These are phyloP conservation scores for Rhagoletis pomonella DNA, from an alignment of 1,140 invertebrate species.

Conservation along the genomic window DNA sequence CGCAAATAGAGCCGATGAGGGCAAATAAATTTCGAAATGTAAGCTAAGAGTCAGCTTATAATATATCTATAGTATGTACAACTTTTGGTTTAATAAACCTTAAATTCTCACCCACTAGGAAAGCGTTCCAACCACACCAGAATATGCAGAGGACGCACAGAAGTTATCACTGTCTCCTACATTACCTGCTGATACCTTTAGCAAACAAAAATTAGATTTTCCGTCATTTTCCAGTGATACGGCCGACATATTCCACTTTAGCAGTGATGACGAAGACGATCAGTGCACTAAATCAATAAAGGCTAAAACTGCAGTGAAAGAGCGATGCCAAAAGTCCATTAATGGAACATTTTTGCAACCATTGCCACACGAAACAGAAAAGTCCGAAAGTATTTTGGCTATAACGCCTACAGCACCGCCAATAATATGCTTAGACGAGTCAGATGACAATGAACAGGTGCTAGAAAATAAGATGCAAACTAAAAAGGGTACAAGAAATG, in stretches of 20 bases:
- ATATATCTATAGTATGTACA: no score
- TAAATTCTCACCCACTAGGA: background rate
- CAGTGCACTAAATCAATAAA: background rate
- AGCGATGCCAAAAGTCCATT: background rate
- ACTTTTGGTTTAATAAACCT: background rate
- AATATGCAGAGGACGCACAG: background rate
- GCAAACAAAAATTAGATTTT: background rate
- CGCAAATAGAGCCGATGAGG: background rate
- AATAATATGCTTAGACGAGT: constrained; percentile 18
- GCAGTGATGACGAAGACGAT: constrained; percentile 9
- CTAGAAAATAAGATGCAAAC: background rate
- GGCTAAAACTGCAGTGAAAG: background rate
- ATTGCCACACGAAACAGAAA: background rate
- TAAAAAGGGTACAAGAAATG: background rate
- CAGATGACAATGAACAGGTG: background rate
- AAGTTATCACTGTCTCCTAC: background rate
- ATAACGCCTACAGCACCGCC: constrained; percentile 29
- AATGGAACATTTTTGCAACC: background rate
- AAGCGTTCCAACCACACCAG: background rate
- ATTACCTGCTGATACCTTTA: background rate
- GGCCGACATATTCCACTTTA: constrained; percentile 17
- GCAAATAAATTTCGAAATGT: background rate
- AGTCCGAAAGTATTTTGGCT: constrained; percentile 25
- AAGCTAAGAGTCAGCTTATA: background rate
- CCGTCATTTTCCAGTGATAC: constrained; percentile 1